Percentiles rank a stretch among this genome's conserved stretches.
phyloP scores from a whole-genome alignment of 2,888 invertebrate species.

The Ichneumoninae sp. region DNA sequence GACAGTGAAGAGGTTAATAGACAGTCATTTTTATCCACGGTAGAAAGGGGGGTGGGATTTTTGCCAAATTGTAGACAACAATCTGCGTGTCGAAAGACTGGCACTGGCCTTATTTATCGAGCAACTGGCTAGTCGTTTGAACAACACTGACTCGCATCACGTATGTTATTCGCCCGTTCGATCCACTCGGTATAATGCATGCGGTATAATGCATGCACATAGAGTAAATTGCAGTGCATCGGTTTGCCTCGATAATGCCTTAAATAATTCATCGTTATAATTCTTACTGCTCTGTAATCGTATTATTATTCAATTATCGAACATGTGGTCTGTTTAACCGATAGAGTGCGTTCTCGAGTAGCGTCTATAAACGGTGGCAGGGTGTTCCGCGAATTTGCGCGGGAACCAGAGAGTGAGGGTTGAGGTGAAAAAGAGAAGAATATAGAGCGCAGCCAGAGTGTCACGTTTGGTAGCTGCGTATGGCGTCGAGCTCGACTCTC shows the following conservation, averaged over 20 bases:
- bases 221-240: slow-evolving; percentile 61
- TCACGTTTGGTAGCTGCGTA: slow-evolving; percentile 38
- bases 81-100: neutral
- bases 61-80: neutral
- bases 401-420: slow-evolving; percentile 45
- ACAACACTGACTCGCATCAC: slow-evolving; percentile 21
- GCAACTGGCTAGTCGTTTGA: neutral
- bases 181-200: neutral
- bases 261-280: slow-evolving; percentile 77
- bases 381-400: slow-evolving; percentile 43
- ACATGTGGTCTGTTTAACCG: slow-evolving; percentile 37
- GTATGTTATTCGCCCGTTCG: neutral
- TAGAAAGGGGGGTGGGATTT: too few species aligned
- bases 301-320: slow-evolving; percentile 78
- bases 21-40: too few species aligned
- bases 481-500: slow-evolving; percentile 42
- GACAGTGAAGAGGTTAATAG: too few species aligned
- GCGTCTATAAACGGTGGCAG: slow-evolving; percentile 48
- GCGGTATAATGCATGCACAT: neutral
- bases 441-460: slow-evolving; percentile 5
- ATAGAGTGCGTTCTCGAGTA: slow-evolving; percentile 19
- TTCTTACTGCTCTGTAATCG: slow-evolving; percentile 73
- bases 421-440: neutral
- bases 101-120: neutral
- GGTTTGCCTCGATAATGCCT: slow-evolving; percentile 69